Evolutionary conservation across 1,140 invertebrate genomes (phyloP).

Genomic region (Dinoponera quadriceps): DNA sequence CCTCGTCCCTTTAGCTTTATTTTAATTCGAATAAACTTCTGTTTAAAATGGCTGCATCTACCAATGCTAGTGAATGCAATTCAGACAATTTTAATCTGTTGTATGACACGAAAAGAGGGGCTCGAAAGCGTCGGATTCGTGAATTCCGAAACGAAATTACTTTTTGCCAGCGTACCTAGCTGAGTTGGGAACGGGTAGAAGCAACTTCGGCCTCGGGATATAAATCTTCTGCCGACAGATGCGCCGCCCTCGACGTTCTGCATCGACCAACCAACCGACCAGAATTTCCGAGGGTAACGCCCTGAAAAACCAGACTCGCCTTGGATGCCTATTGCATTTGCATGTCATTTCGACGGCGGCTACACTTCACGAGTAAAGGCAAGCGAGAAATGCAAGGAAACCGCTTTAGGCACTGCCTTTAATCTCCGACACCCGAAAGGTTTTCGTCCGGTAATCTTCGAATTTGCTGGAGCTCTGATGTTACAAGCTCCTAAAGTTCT

Average conservation of each 20-base stretch:
- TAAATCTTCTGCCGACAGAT: conserved; percentile 82
- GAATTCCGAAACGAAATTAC: conserved; percentile 53
- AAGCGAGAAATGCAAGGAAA: conserved; percentile 34
- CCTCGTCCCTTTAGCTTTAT: not conserved
- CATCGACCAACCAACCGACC: conserved; percentile 80
- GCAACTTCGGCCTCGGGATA: conserved; percentile 76
- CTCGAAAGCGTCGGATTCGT: conserved; percentile 25
- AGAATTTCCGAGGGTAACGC: conserved; percentile 80
- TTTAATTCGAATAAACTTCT: not conserved
- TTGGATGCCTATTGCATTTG: conserved; percentile 76
- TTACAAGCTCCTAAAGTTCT: too few relatives aligned
- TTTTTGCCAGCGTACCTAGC: conserved; percentile 60
- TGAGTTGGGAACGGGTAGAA: conserved; percentile 62
- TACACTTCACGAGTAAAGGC: conserved; percentile 49
- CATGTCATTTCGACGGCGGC: conserved; percentile 78
- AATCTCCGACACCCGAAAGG: not conserved
- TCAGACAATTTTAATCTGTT: not conserved
- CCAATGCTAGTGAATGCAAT: not conserved
- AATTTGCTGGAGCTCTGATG: not conserved
- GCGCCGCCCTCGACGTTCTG: conserved; percentile 79
- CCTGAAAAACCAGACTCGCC: conserved; percentile 76
- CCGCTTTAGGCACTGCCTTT: not conserved
- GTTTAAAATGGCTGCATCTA: not conserved
- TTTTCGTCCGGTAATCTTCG: not conserved
- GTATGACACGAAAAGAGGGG: conserved; percentile 8